These are phyloP conservation scores for Phalloptychus januarius DNA, from an alignment of 2,797 vertebrate genomes.

Conservation along the genomic window DNA sequence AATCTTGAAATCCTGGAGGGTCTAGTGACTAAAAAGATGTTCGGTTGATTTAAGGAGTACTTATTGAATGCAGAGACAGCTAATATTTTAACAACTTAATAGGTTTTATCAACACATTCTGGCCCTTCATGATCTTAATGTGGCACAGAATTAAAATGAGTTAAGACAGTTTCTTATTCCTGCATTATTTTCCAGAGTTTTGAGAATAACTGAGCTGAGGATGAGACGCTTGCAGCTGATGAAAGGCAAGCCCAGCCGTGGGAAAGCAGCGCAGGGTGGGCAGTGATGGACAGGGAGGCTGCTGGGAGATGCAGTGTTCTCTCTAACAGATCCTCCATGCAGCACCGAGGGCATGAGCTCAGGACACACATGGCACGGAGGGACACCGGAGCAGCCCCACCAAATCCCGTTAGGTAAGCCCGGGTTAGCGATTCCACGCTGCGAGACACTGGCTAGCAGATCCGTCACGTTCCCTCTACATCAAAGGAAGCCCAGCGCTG, in stretches of 20 bases:
- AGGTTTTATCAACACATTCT: too few species aligned
- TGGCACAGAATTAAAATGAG: too few species aligned
- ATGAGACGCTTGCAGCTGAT: slow-evolving; percentile 17
- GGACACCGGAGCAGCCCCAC: slow-evolving; percentile 73
- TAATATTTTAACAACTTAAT: too few species aligned
- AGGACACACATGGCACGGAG: slow-evolving; percentile 76
- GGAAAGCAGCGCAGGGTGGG: slow-evolving; percentile 44
- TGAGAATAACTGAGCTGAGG: slow-evolving; percentile 17
- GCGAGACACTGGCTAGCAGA: slow-evolving; percentile 79
- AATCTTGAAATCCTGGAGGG: too few species aligned
- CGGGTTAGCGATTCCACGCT: slow-evolving; percentile 85
- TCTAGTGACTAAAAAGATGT: too few species aligned
- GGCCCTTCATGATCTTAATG: too few species aligned
- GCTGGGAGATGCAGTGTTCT: slow-evolving; percentile 78
- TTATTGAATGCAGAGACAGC: too few species aligned
- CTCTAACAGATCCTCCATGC: slow-evolving; percentile 75
- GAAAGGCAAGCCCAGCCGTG: slow-evolving; percentile 34
- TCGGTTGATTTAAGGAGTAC: too few species aligned
- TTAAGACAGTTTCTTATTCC: slow-evolving; percentile 6
- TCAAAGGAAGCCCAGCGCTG: slow-evolving; percentile 77
- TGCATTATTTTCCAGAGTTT: slow-evolving; percentile 16
- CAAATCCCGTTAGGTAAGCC: slow-evolving; percentile 86
- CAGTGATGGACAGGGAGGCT: slow-evolving; percentile 64
- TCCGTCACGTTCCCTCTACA: slow-evolving; percentile 84
- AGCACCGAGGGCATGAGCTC: slow-evolving; percentile 73